A percentile compares a stretch with the other conserved stretches of the same genome.
Evolutionary conservation across 2,797 vertebrate genomes (phyloP).

Genomic region (Tauraco hartlaubi): DNA sequence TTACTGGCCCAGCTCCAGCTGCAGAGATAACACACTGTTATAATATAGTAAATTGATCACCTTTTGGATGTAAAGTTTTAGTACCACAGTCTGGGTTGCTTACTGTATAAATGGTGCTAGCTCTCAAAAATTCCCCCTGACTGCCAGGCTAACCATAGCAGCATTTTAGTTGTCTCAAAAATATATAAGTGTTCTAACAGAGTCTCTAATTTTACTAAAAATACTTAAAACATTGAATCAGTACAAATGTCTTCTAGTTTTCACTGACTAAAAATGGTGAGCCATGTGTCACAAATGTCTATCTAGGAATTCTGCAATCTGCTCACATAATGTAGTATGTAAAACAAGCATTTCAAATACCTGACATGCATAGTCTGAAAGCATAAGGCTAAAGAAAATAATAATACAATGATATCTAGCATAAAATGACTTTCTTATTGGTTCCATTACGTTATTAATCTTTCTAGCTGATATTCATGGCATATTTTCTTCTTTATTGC

Average conservation of each 20-base stretch:
- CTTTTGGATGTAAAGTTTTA: not conserved
- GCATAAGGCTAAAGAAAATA: constrained; percentile 4
- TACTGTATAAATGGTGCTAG: not conserved
- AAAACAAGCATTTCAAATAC: constrained; percentile 8
- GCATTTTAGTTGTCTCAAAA: not conserved
- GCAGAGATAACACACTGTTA: not conserved
- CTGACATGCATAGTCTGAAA: not conserved
- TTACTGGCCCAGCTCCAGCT: not conserved
- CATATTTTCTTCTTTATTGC: constrained; percentile 5
- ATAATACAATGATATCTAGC: not conserved
- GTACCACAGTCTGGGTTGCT: not conserved
- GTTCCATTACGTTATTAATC: not conserved
- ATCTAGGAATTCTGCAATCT: not conserved
- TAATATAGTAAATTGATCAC: not conserved
- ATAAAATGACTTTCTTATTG: not conserved
- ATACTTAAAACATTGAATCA: not conserved
- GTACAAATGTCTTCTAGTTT: not conserved
- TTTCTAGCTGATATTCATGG: not conserved
- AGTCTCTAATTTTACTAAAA: constrained; percentile 22
- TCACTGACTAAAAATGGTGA: not conserved
- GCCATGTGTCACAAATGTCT: not conserved
- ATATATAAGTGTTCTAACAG: not conserved
- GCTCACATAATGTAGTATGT: not conserved
- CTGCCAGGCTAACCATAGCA: not conserved
- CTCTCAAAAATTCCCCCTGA: not conserved